Percentiles rank a stretch among this genome's conserved stretches.
These are phyloP conservation scores for Chionoecetes opilio DNA, from an alignment of 1,140 invertebrate species.

Conservation along the genomic window DNA sequence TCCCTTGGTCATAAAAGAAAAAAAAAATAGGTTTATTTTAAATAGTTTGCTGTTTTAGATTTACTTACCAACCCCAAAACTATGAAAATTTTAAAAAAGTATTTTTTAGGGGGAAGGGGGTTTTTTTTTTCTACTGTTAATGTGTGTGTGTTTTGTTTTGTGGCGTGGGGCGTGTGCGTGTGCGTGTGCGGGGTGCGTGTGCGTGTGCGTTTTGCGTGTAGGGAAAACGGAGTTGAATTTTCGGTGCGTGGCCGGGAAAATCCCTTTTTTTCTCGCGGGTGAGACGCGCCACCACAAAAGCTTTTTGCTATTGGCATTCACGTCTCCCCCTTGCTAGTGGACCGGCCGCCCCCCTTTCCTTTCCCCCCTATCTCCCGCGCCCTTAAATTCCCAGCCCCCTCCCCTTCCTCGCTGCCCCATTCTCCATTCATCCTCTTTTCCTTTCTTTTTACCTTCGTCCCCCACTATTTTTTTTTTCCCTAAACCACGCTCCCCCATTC, in stretches of 20 bases:
- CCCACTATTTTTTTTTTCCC: not conserved
- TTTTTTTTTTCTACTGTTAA: too few species aligned
- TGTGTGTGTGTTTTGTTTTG: too few species aligned
- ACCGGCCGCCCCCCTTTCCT: not conserved
- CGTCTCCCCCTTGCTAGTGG: not conserved
- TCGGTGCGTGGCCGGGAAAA: not conserved
- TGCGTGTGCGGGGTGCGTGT: not conserved
- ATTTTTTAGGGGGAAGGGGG: too few species aligned
- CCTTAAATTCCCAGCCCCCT: not conserved
- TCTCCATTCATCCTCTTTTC: not conserved
- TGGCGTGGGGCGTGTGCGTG: too few species aligned
- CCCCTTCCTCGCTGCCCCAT: not conserved
- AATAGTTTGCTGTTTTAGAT: too few species aligned
- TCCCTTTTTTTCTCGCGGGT: not conserved
- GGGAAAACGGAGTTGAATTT: not conserved
- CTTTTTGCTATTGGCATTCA: not conserved
- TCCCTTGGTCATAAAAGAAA: too few species aligned
- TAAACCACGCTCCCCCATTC: not conserved
- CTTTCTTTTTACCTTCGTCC: conserved; percentile 28
- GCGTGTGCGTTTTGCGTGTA: not conserved
- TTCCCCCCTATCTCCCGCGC: too few species aligned
- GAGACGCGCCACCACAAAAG: not conserved
- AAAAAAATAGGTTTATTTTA: too few species aligned
- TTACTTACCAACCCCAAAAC: too few species aligned
- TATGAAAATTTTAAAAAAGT: too few species aligned